Evolutionary conservation across 2,113 vertebrate species (phyloP).

Genomic region (Larimichthys polyactis): DNA sequence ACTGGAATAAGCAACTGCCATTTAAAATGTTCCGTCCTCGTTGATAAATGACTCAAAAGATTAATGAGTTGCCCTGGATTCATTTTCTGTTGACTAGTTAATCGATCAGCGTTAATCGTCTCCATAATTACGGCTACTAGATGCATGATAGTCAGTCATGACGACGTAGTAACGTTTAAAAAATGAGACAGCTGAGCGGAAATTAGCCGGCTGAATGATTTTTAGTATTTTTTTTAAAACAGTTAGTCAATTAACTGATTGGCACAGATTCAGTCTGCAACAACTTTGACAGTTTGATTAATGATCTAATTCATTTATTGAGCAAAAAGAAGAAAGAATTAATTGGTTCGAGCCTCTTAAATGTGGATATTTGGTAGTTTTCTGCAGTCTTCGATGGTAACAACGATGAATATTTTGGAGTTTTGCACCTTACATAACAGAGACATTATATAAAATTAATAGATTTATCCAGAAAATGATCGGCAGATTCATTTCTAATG

Average conservation of each 20-base stretch:
- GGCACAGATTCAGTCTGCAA: neutral
- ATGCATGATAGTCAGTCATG: neutral
- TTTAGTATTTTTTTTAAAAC: neutral
- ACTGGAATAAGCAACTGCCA: too few relatives aligned
- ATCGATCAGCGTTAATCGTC: neutral
- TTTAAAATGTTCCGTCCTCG: neutral
- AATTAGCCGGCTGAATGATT: neutral
- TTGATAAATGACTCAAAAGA: constrained; percentile 1
- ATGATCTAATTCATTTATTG: neutral
- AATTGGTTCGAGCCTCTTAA: neutral
- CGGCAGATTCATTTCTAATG: neutral
- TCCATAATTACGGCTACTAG: neutral
- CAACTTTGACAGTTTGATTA: neutral
- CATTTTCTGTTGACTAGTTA: constrained; percentile 8
- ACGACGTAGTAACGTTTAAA: neutral
- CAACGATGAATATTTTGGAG: neutral
- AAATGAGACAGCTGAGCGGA: neutral
- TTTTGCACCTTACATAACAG: neutral
- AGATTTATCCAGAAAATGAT: neutral
- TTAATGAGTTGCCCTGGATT: neutral
- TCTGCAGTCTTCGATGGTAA: neutral
- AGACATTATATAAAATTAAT: too few relatives aligned
- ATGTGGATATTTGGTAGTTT: neutral
- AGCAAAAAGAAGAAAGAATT: neutral
- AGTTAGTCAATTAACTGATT: neutral